Evolutionary conservation across 2,113 vertebrate species (phyloP), one percentile per base, ranked within the genome.

Genomic region (Dipodomys merriami): DNA sequence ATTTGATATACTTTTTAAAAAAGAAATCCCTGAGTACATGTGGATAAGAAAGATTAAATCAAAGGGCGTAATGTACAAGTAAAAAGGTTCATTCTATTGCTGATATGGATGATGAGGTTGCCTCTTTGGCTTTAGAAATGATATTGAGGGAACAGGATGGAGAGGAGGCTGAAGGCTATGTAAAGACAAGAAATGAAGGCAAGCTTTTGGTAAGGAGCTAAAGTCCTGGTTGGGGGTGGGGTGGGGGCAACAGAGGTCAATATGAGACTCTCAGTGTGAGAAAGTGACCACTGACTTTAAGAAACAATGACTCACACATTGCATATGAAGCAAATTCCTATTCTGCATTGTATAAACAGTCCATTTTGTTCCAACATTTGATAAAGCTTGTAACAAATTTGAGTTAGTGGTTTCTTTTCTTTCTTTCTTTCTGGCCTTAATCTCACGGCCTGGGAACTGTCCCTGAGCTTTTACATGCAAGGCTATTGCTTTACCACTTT

Each of bases 331-430:
- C n/a, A 19, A 73, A 87, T 84, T 62, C 46, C 19, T 82, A 29
- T 23, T 94, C 64, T 90, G 22, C 15, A 1, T 7, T 93, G 19
- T 44, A 87, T 62, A 35, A 77, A 90, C 9, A 7, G 49, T 77
- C 68, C 19, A 35, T 79, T 83, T 88, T 77, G n/a, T 79, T 85
- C 39, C 82, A 81, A 93, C 29, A 29, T 91, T 76, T 44, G 79
- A 44, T 81, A 83, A 94, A 83, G 20, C 30, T 80, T 81, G 46
- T 20, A 95, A 57, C 53, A 57, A 57, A 18, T 57, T 91, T 72
- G 80, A 67, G n/a, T 78, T 79, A 87, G 33, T 39, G 5, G 6
- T 71, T 86, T 64, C 7, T 57, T 83, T 53, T 57, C 15, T 57
- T 57, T 57, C 53, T 57, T 57, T 57, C 53, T 13, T 57, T 57